Percentiles rank a stretch among this genome's conserved stretches.
Conservation (phyloP, 2,113 vertebrate genomes). For the Siniperca knerii region DNA sequence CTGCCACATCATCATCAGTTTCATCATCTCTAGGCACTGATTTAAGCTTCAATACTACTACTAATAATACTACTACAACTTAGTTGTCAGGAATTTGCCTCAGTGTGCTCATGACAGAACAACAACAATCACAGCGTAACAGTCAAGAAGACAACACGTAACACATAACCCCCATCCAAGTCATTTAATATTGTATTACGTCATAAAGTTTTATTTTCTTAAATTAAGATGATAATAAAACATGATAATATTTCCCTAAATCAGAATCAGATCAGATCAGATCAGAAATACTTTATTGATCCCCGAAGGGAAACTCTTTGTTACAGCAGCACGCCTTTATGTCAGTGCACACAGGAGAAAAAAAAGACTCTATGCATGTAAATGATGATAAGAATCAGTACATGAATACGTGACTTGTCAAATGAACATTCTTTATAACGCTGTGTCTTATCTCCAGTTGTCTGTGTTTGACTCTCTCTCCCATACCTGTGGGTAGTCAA, state of each 20-base stretch:
- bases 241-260: neutral
- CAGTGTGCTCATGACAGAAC: neutral
- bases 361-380: neutral
- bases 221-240: neutral
- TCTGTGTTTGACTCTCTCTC: slow-evolving; percentile 20
- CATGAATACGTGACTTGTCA: neutral
- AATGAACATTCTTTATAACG: neutral
- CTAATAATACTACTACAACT: neutral
- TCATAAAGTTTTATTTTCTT: too few relatives aligned
- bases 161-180: too few relatives aligned
- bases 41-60: neutral
- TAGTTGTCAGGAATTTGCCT: neutral
- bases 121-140: too few relatives aligned
- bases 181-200: too few relatives aligned
- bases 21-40: neutral
- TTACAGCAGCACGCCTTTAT: too few relatives aligned
- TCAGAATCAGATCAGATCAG: too few relatives aligned
- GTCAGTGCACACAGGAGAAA: too few relatives aligned
- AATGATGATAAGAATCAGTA: neutral
- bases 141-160: too few relatives aligned
- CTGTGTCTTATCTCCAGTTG: neutral
- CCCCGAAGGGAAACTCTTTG: too few relatives aligned
- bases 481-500: slow-evolving; percentile 81
- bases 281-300: too few relatives aligned
- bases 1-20: neutral